Evolutionary conservation across 2,888 invertebrate genomes (phyloP).

Genomic region (Caenorhabditis virilis): DNA sequence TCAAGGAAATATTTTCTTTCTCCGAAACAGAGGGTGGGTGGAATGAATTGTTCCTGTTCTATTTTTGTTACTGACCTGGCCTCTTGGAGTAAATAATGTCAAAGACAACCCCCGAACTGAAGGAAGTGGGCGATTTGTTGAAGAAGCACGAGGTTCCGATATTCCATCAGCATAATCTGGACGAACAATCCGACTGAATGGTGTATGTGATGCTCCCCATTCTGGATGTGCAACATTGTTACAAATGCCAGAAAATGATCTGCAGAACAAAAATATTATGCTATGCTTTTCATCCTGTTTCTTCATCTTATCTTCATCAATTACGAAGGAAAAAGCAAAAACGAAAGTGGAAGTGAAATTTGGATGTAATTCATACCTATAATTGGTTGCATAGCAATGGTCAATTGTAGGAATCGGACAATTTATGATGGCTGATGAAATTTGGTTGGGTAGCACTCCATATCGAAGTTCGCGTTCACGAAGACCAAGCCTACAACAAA

Average conservation of each 20-base stretch:
- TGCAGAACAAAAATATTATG: too few relatives aligned
- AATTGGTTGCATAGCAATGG: constrained; percentile 47
- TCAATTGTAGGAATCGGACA: constrained; percentile 50
- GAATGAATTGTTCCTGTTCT: too few relatives aligned
- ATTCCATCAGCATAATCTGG: constrained; percentile 64
- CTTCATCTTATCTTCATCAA: constrained; percentile 18
- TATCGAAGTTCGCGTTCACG: constrained; percentile 52
- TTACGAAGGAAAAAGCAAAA: constrained; percentile 16
- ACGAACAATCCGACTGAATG: constrained; percentile 63
- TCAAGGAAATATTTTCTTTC: too few relatives aligned
- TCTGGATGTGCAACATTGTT: constrained; percentile 67
- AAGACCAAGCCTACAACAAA: constrained; percentile 41
- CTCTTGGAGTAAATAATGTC: constrained; percentile 46
- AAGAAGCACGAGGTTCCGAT: constrained; percentile 31
- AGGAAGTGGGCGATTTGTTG: constrained; percentile 37
- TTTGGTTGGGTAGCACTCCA: constrained; percentile 49
- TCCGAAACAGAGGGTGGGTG: too few relatives aligned
- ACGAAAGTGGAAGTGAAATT: constrained; percentile 3
- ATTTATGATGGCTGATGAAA: constrained; percentile 49
- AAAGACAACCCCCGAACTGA: constrained; percentile 48
- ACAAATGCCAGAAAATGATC: constrained; percentile 62
- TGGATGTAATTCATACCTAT: constrained; percentile 26
- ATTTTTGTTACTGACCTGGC: constrained; percentile 17
- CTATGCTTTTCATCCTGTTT: neutral
- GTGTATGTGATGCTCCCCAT: constrained; percentile 65